Evolutionary conservation across 2,113 vertebrate genomes (phyloP).

Genomic region (Pituophis catenifer): DNA sequence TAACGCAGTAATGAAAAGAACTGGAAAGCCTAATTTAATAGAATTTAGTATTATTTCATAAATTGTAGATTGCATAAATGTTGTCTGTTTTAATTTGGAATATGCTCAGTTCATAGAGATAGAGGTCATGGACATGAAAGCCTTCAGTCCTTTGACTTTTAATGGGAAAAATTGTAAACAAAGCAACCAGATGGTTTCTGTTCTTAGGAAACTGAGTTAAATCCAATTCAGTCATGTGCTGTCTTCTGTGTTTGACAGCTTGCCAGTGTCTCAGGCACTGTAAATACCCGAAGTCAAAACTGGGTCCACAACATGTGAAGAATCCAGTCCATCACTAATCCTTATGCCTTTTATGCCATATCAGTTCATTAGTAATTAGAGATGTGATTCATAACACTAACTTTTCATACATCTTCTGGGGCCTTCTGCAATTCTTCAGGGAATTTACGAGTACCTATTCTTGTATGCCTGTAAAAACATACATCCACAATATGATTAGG

Average conservation of each 20-base stretch:
- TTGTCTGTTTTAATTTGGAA: background rate
- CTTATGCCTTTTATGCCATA: background rate
- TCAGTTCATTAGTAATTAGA: background rate
- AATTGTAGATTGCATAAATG: background rate
- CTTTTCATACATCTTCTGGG: background rate
- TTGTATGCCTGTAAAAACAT: background rate
- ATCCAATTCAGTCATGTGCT: background rate
- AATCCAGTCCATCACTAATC: background rate
- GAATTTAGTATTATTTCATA: background rate
- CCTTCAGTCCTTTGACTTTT: background rate
- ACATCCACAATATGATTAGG: background rate
- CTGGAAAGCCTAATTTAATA: background rate
- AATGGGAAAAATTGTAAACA: background rate
- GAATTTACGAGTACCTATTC: background rate
- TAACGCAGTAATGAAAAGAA: background rate
- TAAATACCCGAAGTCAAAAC: background rate
- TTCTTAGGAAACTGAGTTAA: background rate
- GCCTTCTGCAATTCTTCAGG: background rate
- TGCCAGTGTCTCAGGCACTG: background rate
- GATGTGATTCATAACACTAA: background rate
- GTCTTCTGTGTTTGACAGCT: background rate
- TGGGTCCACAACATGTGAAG: background rate
- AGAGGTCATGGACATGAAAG: background rate
- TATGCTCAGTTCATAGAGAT: background rate
- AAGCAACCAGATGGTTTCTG: background rate